Evolutionary conservation across 1,140 invertebrate genomes (phyloP).

Genomic region (Lethrus apterus): DNA sequence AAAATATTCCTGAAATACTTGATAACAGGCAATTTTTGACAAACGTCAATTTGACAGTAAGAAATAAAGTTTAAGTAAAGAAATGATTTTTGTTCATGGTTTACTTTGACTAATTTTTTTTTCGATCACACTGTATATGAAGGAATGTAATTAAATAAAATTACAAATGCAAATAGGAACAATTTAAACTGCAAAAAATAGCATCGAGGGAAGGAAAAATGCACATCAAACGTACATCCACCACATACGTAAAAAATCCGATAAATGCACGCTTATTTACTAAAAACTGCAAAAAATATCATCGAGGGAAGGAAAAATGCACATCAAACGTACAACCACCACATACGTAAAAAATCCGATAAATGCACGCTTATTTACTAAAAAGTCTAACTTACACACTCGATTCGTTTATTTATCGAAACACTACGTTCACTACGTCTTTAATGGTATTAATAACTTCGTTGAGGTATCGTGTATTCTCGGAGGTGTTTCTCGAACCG

Average conservation of each 20-base stretch:
- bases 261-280: slow-evolving; percentile 16
- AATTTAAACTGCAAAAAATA: slow-evolving; percentile 7
- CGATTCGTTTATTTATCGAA: slow-evolving; percentile 53
- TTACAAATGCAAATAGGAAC: slow-evolving; percentile 10
- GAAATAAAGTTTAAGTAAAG: neutral
- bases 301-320: slow-evolving; percentile 4
- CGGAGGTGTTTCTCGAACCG: slow-evolving; percentile 60
- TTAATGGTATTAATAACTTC: slow-evolving; percentile 75
- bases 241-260: slow-evolving; percentile 16
- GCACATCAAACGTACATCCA: slow-evolving; percentile 10
- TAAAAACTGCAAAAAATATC: no score
- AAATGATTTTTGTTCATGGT: neutral
- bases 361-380: slow-evolving; percentile 14
- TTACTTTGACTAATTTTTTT: neutral
- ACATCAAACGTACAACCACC: neutral
- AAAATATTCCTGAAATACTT: no score
- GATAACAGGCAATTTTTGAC: no score
- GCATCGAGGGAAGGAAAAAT: slow-evolving; percentile 4
- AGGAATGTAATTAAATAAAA: slow-evolving; percentile 2
- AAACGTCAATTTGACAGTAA: no score
- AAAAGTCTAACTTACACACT: slow-evolving; percentile 4
- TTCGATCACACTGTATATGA: neutral
- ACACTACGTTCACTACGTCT: slow-evolving; percentile 72
- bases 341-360: slow-evolving; percentile 14
- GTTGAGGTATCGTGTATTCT: slow-evolving; percentile 58